These are phyloP conservation scores for Rugalucina vietnamica DNA, from an alignment of 2,888 invertebrate genomes.

Conservation along the genomic window DNA sequence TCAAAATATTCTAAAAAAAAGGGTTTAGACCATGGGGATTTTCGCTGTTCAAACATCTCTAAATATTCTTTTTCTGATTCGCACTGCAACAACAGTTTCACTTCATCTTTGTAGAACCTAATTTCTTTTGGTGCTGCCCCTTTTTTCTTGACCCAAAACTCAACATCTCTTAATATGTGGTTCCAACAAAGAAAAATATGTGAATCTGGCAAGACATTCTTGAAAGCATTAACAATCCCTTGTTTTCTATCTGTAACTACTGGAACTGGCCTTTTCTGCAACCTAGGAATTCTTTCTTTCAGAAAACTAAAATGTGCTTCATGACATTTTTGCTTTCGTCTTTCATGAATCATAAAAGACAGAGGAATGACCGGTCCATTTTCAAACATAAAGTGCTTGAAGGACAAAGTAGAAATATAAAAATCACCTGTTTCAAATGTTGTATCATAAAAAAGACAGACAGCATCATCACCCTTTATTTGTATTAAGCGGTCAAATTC, in stretches of 20 bases:
- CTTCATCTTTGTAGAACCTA: background rate
- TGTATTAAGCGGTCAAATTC: too few species aligned
- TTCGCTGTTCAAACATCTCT: too few species aligned
- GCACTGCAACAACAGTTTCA: background rate
- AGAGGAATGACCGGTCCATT: background rate
- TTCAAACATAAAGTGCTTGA: background rate
- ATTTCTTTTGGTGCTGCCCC: background rate
- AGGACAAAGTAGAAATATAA: too few species aligned
- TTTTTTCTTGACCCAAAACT: background rate
- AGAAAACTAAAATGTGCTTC: background rate
- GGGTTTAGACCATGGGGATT: too few species aligned
- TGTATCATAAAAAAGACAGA: too few species aligned
- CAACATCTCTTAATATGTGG: background rate
- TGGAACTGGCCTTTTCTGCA: background rate
- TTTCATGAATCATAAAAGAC: background rate
- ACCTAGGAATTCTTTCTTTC: background rate
- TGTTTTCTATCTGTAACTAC: background rate
- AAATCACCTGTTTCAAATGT: too few species aligned
- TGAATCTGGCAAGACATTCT: background rate
- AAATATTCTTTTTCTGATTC: background rate
- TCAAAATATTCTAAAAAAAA: background rate
- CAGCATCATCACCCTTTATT: too few species aligned
- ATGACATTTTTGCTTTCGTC: background rate
- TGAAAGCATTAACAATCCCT: background rate
- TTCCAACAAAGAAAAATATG: background rate